Base-by-base conservation (phyloP, 37 sponge, comb jelly and placozoan genomes). In the Hexactinellida sp. region DNA sequence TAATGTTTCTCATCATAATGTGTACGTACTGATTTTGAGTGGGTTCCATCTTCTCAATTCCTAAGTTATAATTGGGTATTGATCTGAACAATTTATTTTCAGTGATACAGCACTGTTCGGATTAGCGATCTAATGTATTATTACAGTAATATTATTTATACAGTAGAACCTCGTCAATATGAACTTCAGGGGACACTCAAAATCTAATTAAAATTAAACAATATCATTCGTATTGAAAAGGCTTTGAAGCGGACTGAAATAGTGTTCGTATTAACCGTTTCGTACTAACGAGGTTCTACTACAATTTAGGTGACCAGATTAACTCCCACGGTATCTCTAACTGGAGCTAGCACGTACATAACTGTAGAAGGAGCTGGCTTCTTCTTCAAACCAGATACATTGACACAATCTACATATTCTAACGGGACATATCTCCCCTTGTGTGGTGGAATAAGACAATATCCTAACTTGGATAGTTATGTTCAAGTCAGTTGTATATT, bases 341-440 rank as follows among this genome's bases (percentile, higher is more conserved):
- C 36, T 3, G 34, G 83, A 37, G 95, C 91, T 9, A 90, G 90
- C 0, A 95, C 95, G 0, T 24, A 16, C 23, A 37, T 95, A 19
- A 85, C 84, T 0, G 54, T 95, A 1, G 36, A 37, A 23, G 95
- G 95, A 37, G 93, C 93, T 36, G 95, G 95, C 0, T 93, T 95
- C 86, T 92, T 92, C 55, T 35, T 85, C 0, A 94, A 94, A 38
- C 55, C 84, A 38, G 38, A 84, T 36, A 21, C 87, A 23, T 38
- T 41, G 13, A 32, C 86, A 37, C 37, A 47, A 9, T 82, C 84
- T 13, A 38, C 19, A 37, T 37, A 35, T 28, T 1, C 37, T 23
- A 83, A 83, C 84, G 84, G 84, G 3, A 23, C 38, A 10, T 83
- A 38, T 38, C 38, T 35, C 19, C 84, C 84, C 7, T 30, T 38